A percentile compares a stretch with the other conserved stretches of the same genome.
Evolutionary conservation across 2,113 vertebrate species (phyloP).

Genomic region (Platysteira castanea): DNA sequence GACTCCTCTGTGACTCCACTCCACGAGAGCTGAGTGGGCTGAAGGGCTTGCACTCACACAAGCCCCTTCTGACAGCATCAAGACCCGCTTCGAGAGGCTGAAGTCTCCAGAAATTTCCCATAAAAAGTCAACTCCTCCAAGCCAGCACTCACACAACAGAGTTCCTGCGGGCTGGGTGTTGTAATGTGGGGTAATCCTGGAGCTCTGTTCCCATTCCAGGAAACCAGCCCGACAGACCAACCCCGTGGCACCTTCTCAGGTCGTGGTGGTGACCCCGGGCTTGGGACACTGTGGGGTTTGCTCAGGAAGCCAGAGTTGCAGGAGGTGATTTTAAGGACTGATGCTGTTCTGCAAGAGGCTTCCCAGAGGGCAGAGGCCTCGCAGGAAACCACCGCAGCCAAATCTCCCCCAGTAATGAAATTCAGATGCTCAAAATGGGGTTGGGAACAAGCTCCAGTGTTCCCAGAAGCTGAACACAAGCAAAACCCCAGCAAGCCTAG

Average conservation of each 20-base stretch:
- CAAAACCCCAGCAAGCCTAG: background rate
- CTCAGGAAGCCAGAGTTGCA: background rate
- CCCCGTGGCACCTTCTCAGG: background rate
- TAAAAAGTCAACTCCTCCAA: background rate
- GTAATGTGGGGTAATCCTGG: background rate
- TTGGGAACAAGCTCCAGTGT: background rate
- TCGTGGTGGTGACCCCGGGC: background rate
- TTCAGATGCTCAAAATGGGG: conserved; percentile 13
- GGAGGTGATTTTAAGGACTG: background rate
- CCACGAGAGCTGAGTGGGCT: background rate
- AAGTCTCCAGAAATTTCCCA: background rate
- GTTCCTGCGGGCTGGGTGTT: background rate
- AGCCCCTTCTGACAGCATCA: background rate
- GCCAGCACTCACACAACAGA: background rate
- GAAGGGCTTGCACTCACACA: background rate
- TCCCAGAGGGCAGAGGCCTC: conserved; percentile 20
- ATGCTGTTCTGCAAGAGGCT: background rate
- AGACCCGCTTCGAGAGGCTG: background rate
- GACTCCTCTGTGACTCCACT: background rate
- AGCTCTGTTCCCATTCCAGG: background rate
- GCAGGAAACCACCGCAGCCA: conserved; percentile 13
- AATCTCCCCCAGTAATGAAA: conserved; percentile 17
- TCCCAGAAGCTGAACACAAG: background rate
- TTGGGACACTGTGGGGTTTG: background rate
- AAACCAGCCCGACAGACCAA: background rate